Conservation (phyloP, 2,113 vertebrate species). For the Apistogramma diplotaenia region DNA sequence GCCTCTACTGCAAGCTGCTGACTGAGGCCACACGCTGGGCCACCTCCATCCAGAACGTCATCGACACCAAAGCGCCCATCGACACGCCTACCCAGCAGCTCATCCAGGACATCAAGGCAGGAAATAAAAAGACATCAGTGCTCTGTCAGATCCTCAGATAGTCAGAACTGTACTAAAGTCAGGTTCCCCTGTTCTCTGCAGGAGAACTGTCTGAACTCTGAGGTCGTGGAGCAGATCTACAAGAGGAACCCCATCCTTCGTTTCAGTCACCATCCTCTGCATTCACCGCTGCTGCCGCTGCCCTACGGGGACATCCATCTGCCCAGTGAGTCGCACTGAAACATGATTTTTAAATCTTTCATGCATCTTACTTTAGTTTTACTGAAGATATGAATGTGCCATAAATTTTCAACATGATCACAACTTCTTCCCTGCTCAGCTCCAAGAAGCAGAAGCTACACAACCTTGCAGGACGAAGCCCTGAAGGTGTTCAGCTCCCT, state of each 20-base stretch:
- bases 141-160: not conserved
- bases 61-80: slow-evolving; percentile 90
- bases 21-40: slow-evolving; percentile 93
- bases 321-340: slow-evolving; percentile 74
- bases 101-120: slow-evolving; percentile 95
- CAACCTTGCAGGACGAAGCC: slow-evolving; percentile 91
- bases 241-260: slow-evolving; percentile 96
- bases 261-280: slow-evolving; percentile 90
- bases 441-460: slow-evolving; percentile 85
- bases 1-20: slow-evolving; percentile 90
- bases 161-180: accelerated
- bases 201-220: slow-evolving; percentile 95
- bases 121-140: not conserved
- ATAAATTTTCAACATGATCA: accelerated
- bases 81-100: slow-evolving; percentile 97
- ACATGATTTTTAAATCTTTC: not conserved
- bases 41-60: slow-evolving; percentile 91
- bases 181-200: slow-evolving; percentile 50
- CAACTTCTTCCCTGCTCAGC: slow-evolving; percentile 59
- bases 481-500: slow-evolving; percentile 92
- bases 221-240: slow-evolving; percentile 97
- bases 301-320: slow-evolving; percentile 93
- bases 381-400: not conserved
- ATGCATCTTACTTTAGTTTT: not conserved
- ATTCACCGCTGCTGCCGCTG: slow-evolving; percentile 90